Evolutionary conservation across 2,797 vertebrate species (phyloP), one percentile per base, ranked within the genome.

Genomic region (Macropus fuliginosus): DNA sequence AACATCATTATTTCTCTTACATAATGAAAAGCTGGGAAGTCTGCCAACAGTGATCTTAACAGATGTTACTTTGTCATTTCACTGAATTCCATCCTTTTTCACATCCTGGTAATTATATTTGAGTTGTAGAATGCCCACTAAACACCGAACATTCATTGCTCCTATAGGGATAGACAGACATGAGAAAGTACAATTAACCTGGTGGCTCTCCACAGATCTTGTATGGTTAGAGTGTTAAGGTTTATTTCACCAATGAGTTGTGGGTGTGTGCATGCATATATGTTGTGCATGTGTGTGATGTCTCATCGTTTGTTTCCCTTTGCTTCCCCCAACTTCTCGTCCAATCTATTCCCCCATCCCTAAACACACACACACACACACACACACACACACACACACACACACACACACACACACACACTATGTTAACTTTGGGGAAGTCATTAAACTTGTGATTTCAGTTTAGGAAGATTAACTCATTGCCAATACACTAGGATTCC

Each of bases 181-280:
- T 11, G 27, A 57, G 95, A 91, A 95, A 95, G 40, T 54, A 46
- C 40, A 52, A 52, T 46, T 50, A 24, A 21, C 16, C 92, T 56
- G 3, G 46, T 46, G 40, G 56, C 1, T 27, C 29, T 40, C 1
- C 34, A 29, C 28, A 57, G 29, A n/a, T 62, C 46, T 59, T 4
- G 4, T 95, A 93, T 52, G 29, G 0, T 0, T 2, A 0, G 0
- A 29, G 27, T 10, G 50, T 0, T 16, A 12, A 8, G 1, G 14
- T 13, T 29, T 28, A 24, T 94, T 94, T 92, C 31, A 18, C 24
- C 62, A 9, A 50, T 1, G 12, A 3, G 50, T 54, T 90, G 54
- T 11, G 2, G 3, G 13, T 56, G 18, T 89, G 56, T 56, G 90
- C 74, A 4, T 0, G 0, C 57, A 55, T 55, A 87, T 87, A 3